phyloP scores from a whole-genome alignment of 1,140 invertebrate species.

The Tetranychus urticae region DNA sequence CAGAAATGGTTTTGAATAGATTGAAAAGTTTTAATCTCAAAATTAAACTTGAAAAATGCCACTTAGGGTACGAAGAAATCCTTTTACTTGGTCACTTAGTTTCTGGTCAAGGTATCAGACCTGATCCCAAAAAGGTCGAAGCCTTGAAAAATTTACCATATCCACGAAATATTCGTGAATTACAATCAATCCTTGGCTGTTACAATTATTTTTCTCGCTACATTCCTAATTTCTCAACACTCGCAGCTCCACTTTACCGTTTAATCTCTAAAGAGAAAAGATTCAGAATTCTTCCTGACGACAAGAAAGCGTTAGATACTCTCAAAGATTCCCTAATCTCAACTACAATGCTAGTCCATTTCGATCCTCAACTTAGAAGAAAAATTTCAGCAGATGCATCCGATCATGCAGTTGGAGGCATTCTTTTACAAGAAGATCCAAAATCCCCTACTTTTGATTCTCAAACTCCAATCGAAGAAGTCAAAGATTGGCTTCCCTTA shows the following conservation, averaged over 20 bases:
- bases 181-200: conserved; percentile 23
- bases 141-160: conserved; percentile 13
- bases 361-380: neutral
- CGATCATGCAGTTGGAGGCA: neutral
- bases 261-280: conserved; percentile 9
- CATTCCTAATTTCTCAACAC: conserved; percentile 12
- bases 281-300: neutral
- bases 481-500: too few relatives aligned
- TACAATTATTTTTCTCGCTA: neutral
- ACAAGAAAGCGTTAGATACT: neutral
- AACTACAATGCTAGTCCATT: neutral
- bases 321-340: conserved; percentile 11
- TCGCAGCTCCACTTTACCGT: conserved; percentile 17
- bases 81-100: conserved; percentile 19
- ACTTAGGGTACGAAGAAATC: conserved; percentile 13
- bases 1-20: conserved; percentile 4
- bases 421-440: neutral
- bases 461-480: too few relatives aligned
- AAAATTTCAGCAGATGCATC: neutral
- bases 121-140: conserved; percentile 17
- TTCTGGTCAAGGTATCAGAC: conserved; percentile 16
- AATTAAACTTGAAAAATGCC: conserved; percentile 19
- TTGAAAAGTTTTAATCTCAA: conserved; percentile 13
- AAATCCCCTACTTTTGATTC: too few relatives aligned
- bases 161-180: conserved; percentile 16